Conservation (phyloP, 2,797 vertebrate genomes). For the Danio albolineatus region DNA sequence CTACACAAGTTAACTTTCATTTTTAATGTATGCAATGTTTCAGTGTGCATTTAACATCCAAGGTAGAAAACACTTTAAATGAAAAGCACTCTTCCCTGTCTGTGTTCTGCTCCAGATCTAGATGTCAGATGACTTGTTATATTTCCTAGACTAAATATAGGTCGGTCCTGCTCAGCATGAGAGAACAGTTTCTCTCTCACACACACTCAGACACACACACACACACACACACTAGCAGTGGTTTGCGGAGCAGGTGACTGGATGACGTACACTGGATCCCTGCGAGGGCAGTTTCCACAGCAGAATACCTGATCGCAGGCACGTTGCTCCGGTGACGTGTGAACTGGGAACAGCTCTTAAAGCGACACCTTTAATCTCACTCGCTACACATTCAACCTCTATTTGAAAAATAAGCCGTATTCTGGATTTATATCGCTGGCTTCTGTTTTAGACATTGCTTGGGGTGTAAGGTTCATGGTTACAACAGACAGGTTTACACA, state of each 20-base stretch:
- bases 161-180: slow-evolving; percentile 18
- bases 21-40: no score
- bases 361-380: not conserved
- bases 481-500: slow-evolving; percentile 52
- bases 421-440: slow-evolving; percentile 26
- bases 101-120: slow-evolving; percentile 16
- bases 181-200: slow-evolving; percentile 25
- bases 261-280: slow-evolving; percentile 42
- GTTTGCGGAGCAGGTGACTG: slow-evolving; percentile 46
- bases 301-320: slow-evolving; percentile 40
- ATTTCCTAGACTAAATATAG: slow-evolving; percentile 44
- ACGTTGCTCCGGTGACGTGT: slow-evolving; percentile 30
- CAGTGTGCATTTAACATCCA: not conserved
- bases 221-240: slow-evolving; percentile 20
- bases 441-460: slow-evolving; percentile 31
- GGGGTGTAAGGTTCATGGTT: slow-evolving; percentile 41
- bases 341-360: slow-evolving; percentile 34
- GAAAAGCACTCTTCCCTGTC: not conserved
- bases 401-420: slow-evolving; percentile 21
- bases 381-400: not conserved
- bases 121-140: slow-evolving; percentile 31
- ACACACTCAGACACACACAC: slow-evolving; percentile 35
- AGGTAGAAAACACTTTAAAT: not conserved
- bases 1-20: no score
- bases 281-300: slow-evolving; percentile 44